These are phyloP conservation scores for Poecilia velifera DNA, from an alignment of 2,797 vertebrate species.

Conservation along the genomic window DNA sequence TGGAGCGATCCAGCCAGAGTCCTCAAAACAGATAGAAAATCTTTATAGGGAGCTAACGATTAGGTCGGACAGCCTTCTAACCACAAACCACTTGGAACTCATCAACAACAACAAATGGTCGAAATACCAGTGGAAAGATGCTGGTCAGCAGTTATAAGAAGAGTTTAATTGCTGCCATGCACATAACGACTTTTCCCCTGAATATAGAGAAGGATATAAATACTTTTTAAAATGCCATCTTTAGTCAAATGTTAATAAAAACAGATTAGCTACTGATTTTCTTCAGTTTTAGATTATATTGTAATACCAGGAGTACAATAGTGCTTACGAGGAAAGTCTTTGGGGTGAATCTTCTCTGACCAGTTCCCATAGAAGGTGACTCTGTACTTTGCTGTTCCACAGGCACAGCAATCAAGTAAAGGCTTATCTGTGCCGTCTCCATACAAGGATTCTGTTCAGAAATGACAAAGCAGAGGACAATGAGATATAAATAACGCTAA, in stretches of 20 bases:
- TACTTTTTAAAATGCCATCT: not conserved
- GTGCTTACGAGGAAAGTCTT: constrained; percentile 96
- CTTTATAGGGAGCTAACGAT: not conserved
- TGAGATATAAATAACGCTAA: constrained; percentile 24
- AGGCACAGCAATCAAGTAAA: constrained; percentile 92
- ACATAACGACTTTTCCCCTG: not conserved
- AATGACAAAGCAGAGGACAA: constrained; percentile 14
- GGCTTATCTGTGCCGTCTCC: constrained; percentile 88
- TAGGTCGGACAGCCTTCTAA: not conserved
- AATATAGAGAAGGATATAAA: not conserved
- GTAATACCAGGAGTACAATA: not conserved
- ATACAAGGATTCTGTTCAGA: constrained; percentile 63
- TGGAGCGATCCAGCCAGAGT: not conserved
- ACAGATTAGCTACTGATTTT: too few species aligned
- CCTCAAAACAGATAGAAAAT: not conserved
- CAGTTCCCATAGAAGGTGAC: constrained; percentile 97
- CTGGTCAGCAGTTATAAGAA: not conserved
- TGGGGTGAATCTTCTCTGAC: constrained; percentile 96
- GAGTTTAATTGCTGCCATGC: not conserved
- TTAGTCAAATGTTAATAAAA: not conserved
- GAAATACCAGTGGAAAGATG: not conserved
- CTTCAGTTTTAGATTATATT: not conserved
- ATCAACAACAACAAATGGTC: not conserved
- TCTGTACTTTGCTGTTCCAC: constrained; percentile 97
- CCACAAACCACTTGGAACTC: not conserved